Evolutionary conservation across 2,797 vertebrate genomes (phyloP), one percentile per base, ranked within the genome.

Genomic region (Phalanger gymnotis): DNA sequence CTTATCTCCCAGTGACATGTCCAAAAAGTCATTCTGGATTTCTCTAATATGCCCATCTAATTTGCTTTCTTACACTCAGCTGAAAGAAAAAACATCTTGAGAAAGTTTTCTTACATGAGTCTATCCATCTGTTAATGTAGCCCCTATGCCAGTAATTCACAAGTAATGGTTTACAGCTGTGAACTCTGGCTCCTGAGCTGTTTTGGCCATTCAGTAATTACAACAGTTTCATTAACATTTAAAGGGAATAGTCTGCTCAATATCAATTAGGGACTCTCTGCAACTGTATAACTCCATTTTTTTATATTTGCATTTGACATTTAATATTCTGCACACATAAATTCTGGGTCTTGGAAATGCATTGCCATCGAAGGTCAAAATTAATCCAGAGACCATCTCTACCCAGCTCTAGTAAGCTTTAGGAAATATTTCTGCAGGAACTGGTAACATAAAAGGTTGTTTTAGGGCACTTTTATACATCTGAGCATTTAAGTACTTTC

Each of bases 191-290:
- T 98, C 97, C 98, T 96, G 97, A 34, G 87, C 97, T 98, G 98
- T 98, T 98, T 98, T 98, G 98, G 98, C 98, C 98, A 98, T 98
- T 99, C 98, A 98, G 98, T 98, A 99, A 99, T 99, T 99, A 98
- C 97, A 98, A 98, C 97, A 98, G 96, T 98, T 99, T 99, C 98
- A 99, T 99, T 99, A 99, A 99, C 98, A 99, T 99, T 99, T 99
- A 99, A 98, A 98, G 98, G 98, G 95, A 99, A 98, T 97, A 98
- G 98, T 97, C 97, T 97, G 98, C 96, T 98, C 98, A 97, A 95
- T 98, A 98, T 98, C 98, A 98, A 98, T 98, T 98, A 98, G 96
- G 97, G 96, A 97, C 95, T 98, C 94, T 98, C 98, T 98, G 98
- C 95, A 98, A 98, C 96, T 98, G 96, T 7, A 5, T 97, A 92